phyloP scores from a whole-genome alignment of 2,888 invertebrate genomes.

The Atrina japonica region DNA sequence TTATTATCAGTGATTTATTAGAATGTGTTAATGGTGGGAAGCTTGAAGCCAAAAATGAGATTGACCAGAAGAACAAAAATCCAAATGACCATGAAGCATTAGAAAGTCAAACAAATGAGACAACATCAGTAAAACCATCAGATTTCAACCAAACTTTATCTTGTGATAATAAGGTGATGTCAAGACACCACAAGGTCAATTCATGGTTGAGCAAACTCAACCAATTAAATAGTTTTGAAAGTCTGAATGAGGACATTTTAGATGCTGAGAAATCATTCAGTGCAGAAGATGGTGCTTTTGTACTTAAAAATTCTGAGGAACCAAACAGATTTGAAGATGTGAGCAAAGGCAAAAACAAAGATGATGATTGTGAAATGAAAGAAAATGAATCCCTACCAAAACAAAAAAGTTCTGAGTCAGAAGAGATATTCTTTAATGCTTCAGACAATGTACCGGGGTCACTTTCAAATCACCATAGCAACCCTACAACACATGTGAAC shows the following conservation, averaged over 20 bases:
- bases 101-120: constrained; percentile 5
- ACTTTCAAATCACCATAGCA: constrained; percentile 10
- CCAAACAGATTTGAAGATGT: no score
- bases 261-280: not conserved
- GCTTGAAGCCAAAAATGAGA: not conserved
- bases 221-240: constrained; percentile 7
- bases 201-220: constrained; percentile 38
- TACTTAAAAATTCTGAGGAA: no score
- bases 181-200: constrained; percentile 45
- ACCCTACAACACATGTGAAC: not conserved
- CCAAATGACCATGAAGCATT: not conserved
- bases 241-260: constrained; percentile 19
- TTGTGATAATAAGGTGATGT: constrained; percentile 37
- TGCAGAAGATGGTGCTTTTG: not conserved
- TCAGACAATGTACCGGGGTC: constrained; percentile 3
- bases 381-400: not conserved
- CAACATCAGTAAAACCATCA: not conserved
- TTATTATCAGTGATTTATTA: no score
- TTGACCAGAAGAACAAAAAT: constrained; percentile 1
- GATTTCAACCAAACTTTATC: constrained; percentile 7
- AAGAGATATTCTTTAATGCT: constrained; percentile 23
- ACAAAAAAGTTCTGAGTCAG: constrained; percentile 10
- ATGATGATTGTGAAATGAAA: not conserved
- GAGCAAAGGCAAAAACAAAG: no score
- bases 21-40: not conserved